A percentile compares a stretch with the other conserved stretches of the same genome.
These are phyloP conservation scores for Macropus fuliginosus DNA, from an alignment of 2,797 vertebrate genomes.

Conservation along the genomic window DNA sequence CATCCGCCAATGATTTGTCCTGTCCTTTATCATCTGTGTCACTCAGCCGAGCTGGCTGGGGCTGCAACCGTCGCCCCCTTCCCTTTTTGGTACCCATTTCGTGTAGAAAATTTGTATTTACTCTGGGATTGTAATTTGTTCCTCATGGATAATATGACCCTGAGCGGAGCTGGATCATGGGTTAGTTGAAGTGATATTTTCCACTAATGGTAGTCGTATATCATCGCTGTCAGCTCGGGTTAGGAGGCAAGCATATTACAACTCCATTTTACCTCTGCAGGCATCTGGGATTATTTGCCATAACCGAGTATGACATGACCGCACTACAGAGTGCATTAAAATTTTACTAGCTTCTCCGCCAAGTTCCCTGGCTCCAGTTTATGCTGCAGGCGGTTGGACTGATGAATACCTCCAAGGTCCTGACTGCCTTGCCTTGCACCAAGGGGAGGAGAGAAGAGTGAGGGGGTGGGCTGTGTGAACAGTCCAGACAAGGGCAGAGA, in stretches of 20 bases:
- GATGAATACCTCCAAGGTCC: slow-evolving; percentile 90
- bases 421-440: slow-evolving; percentile 86
- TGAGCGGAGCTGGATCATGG: slow-evolving; percentile 99
- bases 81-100: slow-evolving; percentile 90
- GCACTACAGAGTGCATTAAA: slow-evolving; percentile 99
- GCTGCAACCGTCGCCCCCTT: slow-evolving; percentile 84
- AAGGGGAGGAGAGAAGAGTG: slow-evolving; percentile 73
- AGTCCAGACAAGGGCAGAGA: slow-evolving; percentile 84
- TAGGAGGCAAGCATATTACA: slow-evolving; percentile 99
- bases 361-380: slow-evolving; percentile 90
- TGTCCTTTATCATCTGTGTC: slow-evolving; percentile 94
- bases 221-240: slow-evolving; percentile 99
- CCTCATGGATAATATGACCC: slow-evolving; percentile 99
- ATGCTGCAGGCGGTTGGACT: slow-evolving; percentile 89
- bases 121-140: slow-evolving; percentile 99
- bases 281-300: slow-evolving; percentile 99
- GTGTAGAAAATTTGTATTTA: slow-evolving; percentile 99
- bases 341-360: slow-evolving; percentile 97
- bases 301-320: slow-evolving; percentile 99
- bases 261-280: slow-evolving; percentile 99
- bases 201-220: slow-evolving; percentile 99
- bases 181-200: slow-evolving; percentile 99
- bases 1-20: slow-evolving; percentile 93
- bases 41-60: slow-evolving; percentile 88
- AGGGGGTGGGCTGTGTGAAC: slow-evolving; percentile 86